Percentiles rank a stretch among this genome's conserved stretches.
These are phyloP conservation scores for Trichopoda pennipes DNA, from an alignment of 2,888 invertebrate genomes.

Conservation along the genomic window DNA sequence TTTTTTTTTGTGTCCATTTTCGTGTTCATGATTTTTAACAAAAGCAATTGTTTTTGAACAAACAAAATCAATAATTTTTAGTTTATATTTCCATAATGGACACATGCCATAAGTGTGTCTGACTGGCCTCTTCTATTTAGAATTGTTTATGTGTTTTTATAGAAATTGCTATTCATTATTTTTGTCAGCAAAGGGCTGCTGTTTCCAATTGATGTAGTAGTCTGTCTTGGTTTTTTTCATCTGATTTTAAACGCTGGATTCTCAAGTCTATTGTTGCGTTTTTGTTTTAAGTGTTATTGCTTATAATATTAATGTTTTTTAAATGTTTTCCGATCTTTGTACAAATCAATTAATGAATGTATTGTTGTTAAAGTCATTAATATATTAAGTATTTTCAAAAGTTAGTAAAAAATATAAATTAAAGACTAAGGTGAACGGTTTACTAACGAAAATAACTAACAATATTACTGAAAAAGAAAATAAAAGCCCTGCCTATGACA, in stretches of 20 bases:
- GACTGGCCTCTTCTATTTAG: not conserved
- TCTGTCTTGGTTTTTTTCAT: not conserved
- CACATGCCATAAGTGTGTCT: slow-evolving; percentile 68
- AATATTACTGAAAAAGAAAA: too few relatives aligned
- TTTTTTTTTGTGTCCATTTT: slow-evolving; percentile 28
- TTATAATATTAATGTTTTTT: slow-evolving; percentile 42
- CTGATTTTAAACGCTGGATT: too few relatives aligned
- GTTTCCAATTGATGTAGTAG: not conserved
- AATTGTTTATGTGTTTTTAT: not conserved
- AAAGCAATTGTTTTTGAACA: slow-evolving; percentile 64
- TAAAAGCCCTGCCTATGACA: too few relatives aligned
- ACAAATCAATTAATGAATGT: slow-evolving; percentile 44
- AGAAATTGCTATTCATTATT: not conserved
- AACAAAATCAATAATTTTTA: slow-evolving; percentile 66
- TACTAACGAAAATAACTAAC: too few relatives aligned
- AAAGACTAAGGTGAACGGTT: too few relatives aligned
- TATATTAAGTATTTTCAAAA: slow-evolving; percentile 10
- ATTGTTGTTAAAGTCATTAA: not conserved
- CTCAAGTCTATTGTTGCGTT: slow-evolving; percentile 15
- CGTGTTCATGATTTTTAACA: slow-evolving; percentile 54
- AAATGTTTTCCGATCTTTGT: slow-evolving; percentile 18
- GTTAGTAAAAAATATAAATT: too few relatives aligned
- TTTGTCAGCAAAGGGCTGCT: slow-evolving; percentile 43
- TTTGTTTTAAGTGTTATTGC: slow-evolving; percentile 37
- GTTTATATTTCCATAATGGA: slow-evolving; percentile 63